phyloP scores from a whole-genome alignment of 2,888 invertebrate genomes.

The Cyclophora punctaria region DNA sequence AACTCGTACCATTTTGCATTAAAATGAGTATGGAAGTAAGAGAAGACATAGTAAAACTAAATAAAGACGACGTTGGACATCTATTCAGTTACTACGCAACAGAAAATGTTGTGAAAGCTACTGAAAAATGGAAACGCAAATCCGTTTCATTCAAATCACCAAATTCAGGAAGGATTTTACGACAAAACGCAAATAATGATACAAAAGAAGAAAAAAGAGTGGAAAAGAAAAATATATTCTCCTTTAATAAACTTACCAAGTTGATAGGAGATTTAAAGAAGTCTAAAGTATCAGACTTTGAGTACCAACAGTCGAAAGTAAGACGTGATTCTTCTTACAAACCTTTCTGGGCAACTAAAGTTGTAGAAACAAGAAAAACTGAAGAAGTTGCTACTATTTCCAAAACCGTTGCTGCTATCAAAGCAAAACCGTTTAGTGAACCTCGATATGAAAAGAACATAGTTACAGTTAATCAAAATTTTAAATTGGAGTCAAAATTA shows the following conservation, averaged over 20 bases:
- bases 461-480: background rate
- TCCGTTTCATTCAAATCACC: slow-evolving; percentile 55
- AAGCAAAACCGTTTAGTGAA: too few species aligned
- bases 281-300: slow-evolving; percentile 50
- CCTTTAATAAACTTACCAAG: slow-evolving; percentile 27
- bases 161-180: slow-evolving; percentile 46
- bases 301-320: slow-evolving; percentile 46
- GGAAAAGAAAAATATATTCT: slow-evolving; percentile 28
- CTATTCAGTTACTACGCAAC: slow-evolving; percentile 40
- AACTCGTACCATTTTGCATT: too few species aligned
- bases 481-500: background rate
- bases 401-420: background rate
- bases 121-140: slow-evolving; percentile 47
- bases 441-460: too few species aligned
- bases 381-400: slow-evolving; percentile 11
- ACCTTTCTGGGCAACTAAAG: slow-evolving; percentile 58
- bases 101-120: slow-evolving; percentile 27
- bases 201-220: slow-evolving; percentile 3
- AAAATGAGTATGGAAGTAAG: slow-evolving; percentile 47
- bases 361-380: slow-evolving; percentile 19
- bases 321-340: slow-evolving; percentile 47
- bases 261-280: slow-evolving; percentile 50
- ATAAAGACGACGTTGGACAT: slow-evolving; percentile 43
- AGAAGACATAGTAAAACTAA: slow-evolving; percentile 37
- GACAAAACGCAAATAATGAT: slow-evolving; percentile 16